These are phyloP conservation scores for Sparus aurata DNA, from an alignment of 2,797 vertebrate genomes.

Conservation along the genomic window DNA sequence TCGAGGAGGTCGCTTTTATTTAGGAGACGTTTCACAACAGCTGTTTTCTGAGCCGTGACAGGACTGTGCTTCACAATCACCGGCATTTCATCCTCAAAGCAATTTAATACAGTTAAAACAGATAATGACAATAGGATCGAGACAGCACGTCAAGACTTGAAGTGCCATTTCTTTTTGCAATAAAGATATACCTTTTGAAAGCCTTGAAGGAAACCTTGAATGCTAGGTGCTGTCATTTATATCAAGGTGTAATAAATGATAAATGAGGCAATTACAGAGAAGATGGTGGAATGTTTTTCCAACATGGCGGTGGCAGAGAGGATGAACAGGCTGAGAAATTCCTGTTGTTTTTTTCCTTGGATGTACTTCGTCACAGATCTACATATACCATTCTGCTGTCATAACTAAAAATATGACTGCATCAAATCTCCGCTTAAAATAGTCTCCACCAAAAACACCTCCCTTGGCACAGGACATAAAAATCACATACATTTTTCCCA, in stretches of 20 bases:
- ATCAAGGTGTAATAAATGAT: constrained; percentile 22
- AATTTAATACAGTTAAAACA: constrained; percentile 46
- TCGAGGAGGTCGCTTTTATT: constrained; percentile 5
- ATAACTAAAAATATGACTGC: no score
- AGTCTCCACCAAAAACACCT: no score
- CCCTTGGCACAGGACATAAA: no score
- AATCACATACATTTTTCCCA: no score
- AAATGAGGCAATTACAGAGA: constrained; percentile 20
- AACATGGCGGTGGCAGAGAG: not conserved
- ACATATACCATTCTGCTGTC: no score
- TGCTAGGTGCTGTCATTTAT: not conserved
- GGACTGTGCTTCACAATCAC: constrained; percentile 27
- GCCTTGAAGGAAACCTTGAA: not conserved
- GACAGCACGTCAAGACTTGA: constrained; percentile 18
- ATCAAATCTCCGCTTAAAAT: no score
- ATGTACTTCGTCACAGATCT: no score
- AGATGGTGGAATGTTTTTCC: not conserved
- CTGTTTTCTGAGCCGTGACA: constrained; percentile 29
- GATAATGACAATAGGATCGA: constrained; percentile 29
- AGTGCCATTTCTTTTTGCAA: constrained; percentile 9
- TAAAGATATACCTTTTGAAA: constrained; percentile 30
- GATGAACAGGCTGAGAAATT: not conserved
- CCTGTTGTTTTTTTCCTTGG: no score
- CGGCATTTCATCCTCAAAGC: constrained; percentile 27
- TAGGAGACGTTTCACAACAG: constrained; percentile 29